phyloP scores from a whole-genome alignment of 2,113 vertebrate species.

The Hypomesus transpacificus region DNA sequence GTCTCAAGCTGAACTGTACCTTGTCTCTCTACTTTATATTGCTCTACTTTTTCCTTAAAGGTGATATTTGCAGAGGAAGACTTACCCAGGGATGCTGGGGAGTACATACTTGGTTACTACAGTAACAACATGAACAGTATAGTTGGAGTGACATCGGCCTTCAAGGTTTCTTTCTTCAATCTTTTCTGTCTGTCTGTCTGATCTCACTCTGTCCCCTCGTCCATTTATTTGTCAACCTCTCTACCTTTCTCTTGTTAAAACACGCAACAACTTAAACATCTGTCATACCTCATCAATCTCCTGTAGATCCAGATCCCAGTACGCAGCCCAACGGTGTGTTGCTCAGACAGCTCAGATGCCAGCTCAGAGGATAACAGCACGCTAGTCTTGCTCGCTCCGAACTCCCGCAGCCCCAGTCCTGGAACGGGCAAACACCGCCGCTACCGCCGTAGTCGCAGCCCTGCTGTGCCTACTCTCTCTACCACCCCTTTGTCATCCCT shows the following conservation, averaged over 20 bases:
- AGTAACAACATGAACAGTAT: constrained; percentile 86
- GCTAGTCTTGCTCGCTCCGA: constrained; percentile 83
- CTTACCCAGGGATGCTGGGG: constrained; percentile 86
- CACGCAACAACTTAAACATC: neutral
- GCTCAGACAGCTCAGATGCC: constrained; percentile 77
- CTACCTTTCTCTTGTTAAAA: neutral
- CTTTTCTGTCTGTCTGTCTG: too few relatives aligned
- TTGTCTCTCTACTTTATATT: neutral
- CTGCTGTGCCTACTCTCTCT: constrained; percentile 78
- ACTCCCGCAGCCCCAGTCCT: constrained; percentile 92
- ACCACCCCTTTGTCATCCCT: constrained; percentile 78
- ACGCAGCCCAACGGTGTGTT: constrained; percentile 71
- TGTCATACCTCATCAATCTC: neutral
- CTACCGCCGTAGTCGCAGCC: constrained; percentile 76
- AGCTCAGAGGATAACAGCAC: constrained; percentile 96
- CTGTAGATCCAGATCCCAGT: constrained; percentile 85
- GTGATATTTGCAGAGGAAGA: constrained; percentile 89
- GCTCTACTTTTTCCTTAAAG: constrained; percentile 54
- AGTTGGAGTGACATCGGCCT: constrained; percentile 86
- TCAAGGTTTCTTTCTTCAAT: constrained; percentile 76
- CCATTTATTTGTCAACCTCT: neutral
- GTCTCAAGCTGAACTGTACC: neutral
- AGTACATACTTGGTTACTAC: constrained; percentile 92
- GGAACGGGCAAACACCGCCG: constrained; percentile 78
- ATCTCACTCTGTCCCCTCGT: neutral